Evolutionary conservation across 1,140 invertebrate species (phyloP), one percentile per base, ranked within the genome.

Genomic region (Lepeophtheirus salmonis): DNA sequence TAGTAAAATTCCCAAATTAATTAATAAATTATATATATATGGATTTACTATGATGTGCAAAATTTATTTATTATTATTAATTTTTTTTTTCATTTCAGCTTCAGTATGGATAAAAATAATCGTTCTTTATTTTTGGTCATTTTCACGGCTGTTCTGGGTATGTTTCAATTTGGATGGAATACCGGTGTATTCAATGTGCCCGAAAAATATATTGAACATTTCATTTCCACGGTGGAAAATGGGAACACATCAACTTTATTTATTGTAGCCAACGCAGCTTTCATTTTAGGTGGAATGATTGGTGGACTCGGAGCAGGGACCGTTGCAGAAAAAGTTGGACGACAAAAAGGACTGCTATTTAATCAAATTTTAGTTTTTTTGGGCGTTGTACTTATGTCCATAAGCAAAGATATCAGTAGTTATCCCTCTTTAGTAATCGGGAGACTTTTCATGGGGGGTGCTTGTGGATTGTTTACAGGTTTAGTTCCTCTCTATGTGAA

Each of bases 141-240:
- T 52, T 72, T 78, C 1, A 81, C 86, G 0, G 82, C 84, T 4
- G 84, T 83, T 4, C 78, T 88, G 50, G 80, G 89, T 57, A 89
- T 88, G 0, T 92, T 92, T 68, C 88, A 92, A 70, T 88, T 91
- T 76, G 89, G 89, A 18, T 94, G 89, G 74, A 90, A 92, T 68
- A 89, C 84, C 2, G 89, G 88, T 3, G 88, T 90, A 6, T 76
- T 92, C 24, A 90, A 92, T 68, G 79, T 84, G 30, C 84, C 89
- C 14, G 78, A 83, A 73, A 67, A 70, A 66, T 85, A 89, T 75
- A 77, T 73, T 70, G 41, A 48, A 4, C 21, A 6, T n/a, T 41
- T 25, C 55, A 65, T 59, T 14, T 26, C 18, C 14, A 23, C 23
- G 52, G 14, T 22, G 14, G 14, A 41, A 16, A n/a, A 26, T 3